Percentiles rank a stretch among this genome's conserved stretches.
Conservation (phyloP, 2,888 invertebrate genomes). For the Yponomeuta evonymella region DNA sequence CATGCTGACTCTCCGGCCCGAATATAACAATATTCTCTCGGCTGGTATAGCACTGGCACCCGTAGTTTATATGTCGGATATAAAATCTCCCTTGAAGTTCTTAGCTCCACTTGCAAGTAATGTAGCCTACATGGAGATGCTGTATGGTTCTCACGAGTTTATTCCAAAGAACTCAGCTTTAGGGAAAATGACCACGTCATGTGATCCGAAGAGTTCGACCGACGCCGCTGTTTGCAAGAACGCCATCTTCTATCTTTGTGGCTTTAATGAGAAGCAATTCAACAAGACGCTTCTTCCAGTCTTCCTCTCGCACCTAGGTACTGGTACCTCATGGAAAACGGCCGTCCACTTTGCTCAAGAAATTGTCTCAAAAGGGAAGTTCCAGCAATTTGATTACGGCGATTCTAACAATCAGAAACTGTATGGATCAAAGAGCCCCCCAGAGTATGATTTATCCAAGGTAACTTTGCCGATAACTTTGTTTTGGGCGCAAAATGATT, state of each 20-base stretch:
- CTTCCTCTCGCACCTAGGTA: constrained; percentile 81
- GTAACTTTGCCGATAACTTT: constrained; percentile 78
- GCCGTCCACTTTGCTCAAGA: constrained; percentile 81
- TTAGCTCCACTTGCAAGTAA: constrained; percentile 79
- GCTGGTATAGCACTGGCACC: constrained; percentile 82
- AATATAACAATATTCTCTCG: constrained; percentile 79
- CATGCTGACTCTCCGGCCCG: constrained; percentile 79
- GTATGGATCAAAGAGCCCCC: constrained; percentile 76
- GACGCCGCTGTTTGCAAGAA: constrained; percentile 81
- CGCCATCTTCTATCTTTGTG: constrained; percentile 82
- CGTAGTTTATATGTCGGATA: constrained; percentile 78
- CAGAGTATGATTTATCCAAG: constrained; percentile 77
- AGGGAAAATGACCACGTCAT: constrained; percentile 74
- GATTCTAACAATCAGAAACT: constrained; percentile 63
- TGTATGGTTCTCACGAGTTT: constrained; percentile 83
- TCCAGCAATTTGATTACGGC: constrained; percentile 84
- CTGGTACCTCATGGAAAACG: constrained; percentile 85
- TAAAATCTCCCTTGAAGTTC: constrained; percentile 79
- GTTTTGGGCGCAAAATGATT: constrained; percentile 82
- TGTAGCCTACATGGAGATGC: constrained; percentile 75
- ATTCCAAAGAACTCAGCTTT: constrained; percentile 79
- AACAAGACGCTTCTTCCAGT: constrained; percentile 82
- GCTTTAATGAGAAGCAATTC: constrained; percentile 81
- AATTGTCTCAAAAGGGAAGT: constrained; percentile 66
- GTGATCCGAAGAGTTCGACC: constrained; percentile 59